These are phyloP conservation scores for Petrosia ficiformis DNA, from an alignment of 37 sponge, comb jelly and placozoan species.

Conservation along the genomic window DNA sequence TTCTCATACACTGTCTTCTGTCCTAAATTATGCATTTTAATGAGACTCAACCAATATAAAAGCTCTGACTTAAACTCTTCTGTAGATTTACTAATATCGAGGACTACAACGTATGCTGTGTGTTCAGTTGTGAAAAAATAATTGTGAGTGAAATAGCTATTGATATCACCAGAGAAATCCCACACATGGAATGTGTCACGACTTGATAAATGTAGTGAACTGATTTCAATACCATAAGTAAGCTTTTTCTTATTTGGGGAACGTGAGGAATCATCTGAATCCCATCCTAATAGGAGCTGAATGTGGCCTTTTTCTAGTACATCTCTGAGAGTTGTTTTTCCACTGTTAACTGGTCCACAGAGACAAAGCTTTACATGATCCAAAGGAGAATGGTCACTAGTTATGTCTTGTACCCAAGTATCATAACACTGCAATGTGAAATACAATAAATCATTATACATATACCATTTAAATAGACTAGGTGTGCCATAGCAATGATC, in stretches of 20 bases:
- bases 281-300: not conserved
- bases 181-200: conserved; percentile 53
- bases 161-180: conserved; percentile 86
- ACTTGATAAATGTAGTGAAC: conserved; percentile 36
- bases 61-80: conserved; percentile 31
- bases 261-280: not conserved
- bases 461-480: no score
- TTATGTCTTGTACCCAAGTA: conserved; percentile 60
- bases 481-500: not conserved
- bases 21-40: conserved; percentile 73
- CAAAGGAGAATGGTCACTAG: conserved; percentile 29
- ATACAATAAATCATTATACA: not conserved
- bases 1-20: conserved; percentile 12
- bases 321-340: conserved; percentile 65
- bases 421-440: conserved; percentile 58
- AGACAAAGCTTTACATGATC: conserved; percentile 77
- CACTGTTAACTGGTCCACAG: conserved; percentile 55
- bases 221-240: conserved; percentile 67
- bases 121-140: conserved; percentile 76
- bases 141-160: conserved; percentile 71
- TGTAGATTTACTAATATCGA: conserved; percentile 41
- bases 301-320: conserved; percentile 5
- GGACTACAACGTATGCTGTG: conserved; percentile 56
- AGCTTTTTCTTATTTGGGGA: not conserved
- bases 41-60: conserved; percentile 66